Conservation (phyloP, 2,888 invertebrate genomes). For the Gordius sp. region DNA sequence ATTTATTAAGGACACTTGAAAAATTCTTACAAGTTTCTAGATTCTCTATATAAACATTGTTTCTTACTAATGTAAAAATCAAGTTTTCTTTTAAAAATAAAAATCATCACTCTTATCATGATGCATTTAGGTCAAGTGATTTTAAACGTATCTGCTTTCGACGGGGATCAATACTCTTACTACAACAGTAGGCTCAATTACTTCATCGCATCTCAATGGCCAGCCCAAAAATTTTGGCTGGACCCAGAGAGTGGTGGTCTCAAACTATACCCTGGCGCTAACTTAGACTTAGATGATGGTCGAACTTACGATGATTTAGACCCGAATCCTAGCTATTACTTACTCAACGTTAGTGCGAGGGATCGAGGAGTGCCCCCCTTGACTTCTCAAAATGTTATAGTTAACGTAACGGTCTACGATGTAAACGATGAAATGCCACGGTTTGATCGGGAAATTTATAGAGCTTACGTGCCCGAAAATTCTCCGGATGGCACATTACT, state of each 20-base stretch:
- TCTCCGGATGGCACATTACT: not conserved
- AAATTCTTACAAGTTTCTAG: too few species aligned
- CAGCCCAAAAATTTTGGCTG: slow-evolving; percentile 19
- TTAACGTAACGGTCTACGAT: not conserved
- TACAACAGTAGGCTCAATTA: slow-evolving; percentile 22
- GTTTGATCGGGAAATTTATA: not conserved
- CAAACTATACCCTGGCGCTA: slow-evolving; percentile 18
- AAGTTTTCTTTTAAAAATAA: too few species aligned
- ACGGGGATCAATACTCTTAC: slow-evolving; percentile 23
- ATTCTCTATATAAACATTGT: too few species aligned
- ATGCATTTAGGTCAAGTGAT: not conserved
- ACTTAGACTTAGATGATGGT: not conserved
- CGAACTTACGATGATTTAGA: not conserved
- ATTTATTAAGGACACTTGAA: too few species aligned
- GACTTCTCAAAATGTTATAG: not conserved
- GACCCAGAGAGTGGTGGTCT: slow-evolving; percentile 20
- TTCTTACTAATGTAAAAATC: too few species aligned
- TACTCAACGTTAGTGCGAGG: not conserved
- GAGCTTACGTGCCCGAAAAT: not conserved
- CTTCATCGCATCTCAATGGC: slow-evolving; percentile 17
- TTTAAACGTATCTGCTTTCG: slow-evolving; percentile 20
- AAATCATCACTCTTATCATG: too few species aligned
- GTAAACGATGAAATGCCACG: slow-evolving; percentile 6
- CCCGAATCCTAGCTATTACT: not conserved
- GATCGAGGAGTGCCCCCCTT: not conserved